These are phyloP conservation scores for Gymnosoma rotundatum DNA, from an alignment of 2,888 invertebrate genomes.

Conservation along the genomic window DNA sequence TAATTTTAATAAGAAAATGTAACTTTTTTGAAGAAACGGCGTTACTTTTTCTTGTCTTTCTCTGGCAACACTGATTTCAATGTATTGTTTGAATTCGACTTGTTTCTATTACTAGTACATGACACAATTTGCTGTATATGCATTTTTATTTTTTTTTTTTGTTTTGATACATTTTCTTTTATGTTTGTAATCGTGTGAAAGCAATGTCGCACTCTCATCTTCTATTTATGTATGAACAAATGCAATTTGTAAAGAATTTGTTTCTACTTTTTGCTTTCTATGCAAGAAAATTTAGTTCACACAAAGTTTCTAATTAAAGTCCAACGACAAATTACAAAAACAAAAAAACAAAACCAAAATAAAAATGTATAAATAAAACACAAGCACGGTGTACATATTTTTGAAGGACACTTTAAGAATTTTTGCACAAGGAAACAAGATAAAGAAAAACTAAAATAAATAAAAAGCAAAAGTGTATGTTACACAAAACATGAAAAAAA, in stretches of 20 bases:
- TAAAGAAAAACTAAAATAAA: conserved; percentile 8
- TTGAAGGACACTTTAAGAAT: conserved; percentile 76
- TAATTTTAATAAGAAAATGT: no score
- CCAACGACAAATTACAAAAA: conserved; percentile 53
- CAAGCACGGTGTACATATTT: conserved; percentile 72
- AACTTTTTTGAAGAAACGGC: no score
- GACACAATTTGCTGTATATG: conserved; percentile 44
- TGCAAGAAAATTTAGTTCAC: conserved; percentile 71
- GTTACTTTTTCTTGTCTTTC: no score
- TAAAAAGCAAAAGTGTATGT: conserved; percentile 43
- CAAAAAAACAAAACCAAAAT: conserved; percentile 22
- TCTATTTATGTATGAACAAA: conserved; percentile 15
- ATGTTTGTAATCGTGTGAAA: conserved; percentile 42
- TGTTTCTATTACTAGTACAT: conserved; percentile 31
- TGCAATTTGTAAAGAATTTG: conserved; percentile 45
- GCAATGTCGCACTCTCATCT: conserved; percentile 61
- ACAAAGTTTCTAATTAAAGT: conserved; percentile 78
- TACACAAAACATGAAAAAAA: background rate
- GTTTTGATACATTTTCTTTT: background rate
- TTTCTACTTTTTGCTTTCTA: conserved; percentile 27
- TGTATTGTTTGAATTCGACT: conserved; percentile 11
- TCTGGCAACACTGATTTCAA: background rate
- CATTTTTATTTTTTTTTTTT: no score
- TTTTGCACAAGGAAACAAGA: conserved; percentile 13
- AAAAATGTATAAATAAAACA: conserved; percentile 27